Conservation (phyloP, 2,888 invertebrate species). For the Ectemnius lituratus region DNA sequence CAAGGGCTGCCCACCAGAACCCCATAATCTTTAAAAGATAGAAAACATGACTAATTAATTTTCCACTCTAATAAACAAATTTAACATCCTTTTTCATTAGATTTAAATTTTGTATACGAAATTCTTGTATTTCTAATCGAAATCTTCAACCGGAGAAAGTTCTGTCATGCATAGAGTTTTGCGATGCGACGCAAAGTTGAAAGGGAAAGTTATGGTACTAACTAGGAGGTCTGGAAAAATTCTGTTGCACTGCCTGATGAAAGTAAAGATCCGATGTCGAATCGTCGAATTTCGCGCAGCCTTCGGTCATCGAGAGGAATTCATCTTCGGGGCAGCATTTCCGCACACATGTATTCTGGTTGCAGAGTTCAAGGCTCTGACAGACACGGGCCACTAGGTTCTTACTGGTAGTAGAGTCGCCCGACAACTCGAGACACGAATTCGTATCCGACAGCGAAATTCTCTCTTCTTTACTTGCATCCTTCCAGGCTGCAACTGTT, state of each 20-base stretch:
- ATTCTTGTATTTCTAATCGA: too few relatives aligned
- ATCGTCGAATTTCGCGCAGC: neutral
- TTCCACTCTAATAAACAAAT: too few relatives aligned
- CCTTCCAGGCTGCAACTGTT: too few relatives aligned
- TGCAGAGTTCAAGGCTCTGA: conserved; percentile 48
- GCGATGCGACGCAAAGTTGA: too few relatives aligned
- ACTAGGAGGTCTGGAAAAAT: neutral
- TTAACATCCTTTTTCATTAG: too few relatives aligned
- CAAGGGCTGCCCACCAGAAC: conserved; percentile 65
- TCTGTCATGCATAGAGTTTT: too few relatives aligned
- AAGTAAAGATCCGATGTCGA: neutral
- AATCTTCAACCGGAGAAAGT: too few relatives aligned
- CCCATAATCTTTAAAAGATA: conserved; percentile 65
- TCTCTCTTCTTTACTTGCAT: conserved; percentile 7
- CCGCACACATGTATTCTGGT: conserved; percentile 68
- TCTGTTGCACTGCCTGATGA: conserved; percentile 23
- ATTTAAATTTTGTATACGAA: too few relatives aligned
- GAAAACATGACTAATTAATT: neutral
- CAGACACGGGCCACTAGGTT: conserved; percentile 42
- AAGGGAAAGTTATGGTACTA: too few relatives aligned
- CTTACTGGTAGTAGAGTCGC: neutral
- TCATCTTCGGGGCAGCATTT: conserved; percentile 75
- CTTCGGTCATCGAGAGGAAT: conserved; percentile 14
- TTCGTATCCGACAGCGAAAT: conserved; percentile 50
- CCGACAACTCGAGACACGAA: conserved; percentile 65